Evolutionary conservation across 2,888 invertebrate genomes (phyloP).

Genomic region (Seira musarum): DNA sequence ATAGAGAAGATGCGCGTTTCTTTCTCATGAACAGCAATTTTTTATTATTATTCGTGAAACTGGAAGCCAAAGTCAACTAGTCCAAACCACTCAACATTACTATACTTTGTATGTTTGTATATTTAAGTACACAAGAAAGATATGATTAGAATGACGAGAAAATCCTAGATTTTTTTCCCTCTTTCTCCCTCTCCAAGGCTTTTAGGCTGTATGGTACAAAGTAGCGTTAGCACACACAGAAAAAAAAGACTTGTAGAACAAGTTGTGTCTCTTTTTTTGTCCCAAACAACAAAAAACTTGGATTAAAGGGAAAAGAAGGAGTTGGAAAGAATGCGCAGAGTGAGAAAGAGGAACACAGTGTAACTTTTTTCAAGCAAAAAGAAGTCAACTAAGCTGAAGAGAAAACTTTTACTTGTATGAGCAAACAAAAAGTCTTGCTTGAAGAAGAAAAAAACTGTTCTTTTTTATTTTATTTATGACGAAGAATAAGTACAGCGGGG

Average conservation of each 20-base stretch:
- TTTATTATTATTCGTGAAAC: neutral
- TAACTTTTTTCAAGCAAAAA: slow-evolving; percentile 9
- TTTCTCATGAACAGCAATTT: neutral
- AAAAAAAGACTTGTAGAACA: slow-evolving; percentile 13
- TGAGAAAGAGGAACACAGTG: neutral
- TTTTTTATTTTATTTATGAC: slow-evolving; percentile 25
- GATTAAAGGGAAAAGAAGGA: neutral
- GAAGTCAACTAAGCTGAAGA: slow-evolving; percentile 21
- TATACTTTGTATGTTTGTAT: slow-evolving; percentile 11
- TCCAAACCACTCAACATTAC: slow-evolving; percentile 8
- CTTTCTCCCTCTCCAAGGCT: neutral
- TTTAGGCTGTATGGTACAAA: slow-evolving; percentile 4
- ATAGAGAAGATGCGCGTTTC: neutral
- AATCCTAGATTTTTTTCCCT: slow-evolving; percentile 50
- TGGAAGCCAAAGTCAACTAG: slow-evolving; percentile 1
- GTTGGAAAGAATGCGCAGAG: neutral
- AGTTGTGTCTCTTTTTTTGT: neutral
- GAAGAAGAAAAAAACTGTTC: slow-evolving; percentile 1
- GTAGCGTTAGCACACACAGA: neutral
- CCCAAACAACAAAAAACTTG: slow-evolving; percentile 19
- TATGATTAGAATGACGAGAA: slow-evolving; percentile 38
- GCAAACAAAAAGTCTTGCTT: slow-evolving; percentile 15
- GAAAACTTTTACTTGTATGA: slow-evolving; percentile 19
- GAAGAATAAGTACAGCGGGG: neutral
- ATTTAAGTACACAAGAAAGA: slow-evolving; percentile 41